These are phyloP conservation scores for Sepioteuthis lessoniana DNA, from an alignment of 2,888 invertebrate genomes.

Conservation along the genomic window DNA sequence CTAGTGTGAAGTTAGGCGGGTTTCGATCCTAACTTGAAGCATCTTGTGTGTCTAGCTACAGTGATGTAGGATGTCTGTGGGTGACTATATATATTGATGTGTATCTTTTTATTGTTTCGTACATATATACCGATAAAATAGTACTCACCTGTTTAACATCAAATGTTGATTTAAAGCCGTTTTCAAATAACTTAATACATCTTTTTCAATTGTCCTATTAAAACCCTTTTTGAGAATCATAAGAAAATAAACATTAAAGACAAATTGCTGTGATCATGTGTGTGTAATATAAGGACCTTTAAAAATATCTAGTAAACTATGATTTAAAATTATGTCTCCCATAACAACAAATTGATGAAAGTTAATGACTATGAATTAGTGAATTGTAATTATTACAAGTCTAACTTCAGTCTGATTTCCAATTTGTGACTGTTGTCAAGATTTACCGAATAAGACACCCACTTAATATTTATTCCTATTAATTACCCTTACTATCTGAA, in stretches of 20 bases:
- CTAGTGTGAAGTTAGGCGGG: no score
- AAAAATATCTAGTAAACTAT: not conserved
- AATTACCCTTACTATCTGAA: constrained; percentile 33
- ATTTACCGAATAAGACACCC: not conserved
- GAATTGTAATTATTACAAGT: not conserved
- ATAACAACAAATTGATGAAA: not conserved
- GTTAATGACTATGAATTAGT: not conserved
- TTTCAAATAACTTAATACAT: no score
- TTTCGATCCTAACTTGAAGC: no score
- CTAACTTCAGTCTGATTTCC: not conserved
- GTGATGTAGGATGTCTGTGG: no score
- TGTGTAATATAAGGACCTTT: no score
- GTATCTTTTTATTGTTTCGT: no score
- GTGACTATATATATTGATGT: no score
- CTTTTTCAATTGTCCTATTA: not conserved
- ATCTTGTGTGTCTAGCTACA: no score
- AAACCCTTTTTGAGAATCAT: not conserved
- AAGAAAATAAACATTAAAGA: not conserved
- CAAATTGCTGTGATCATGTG: not conserved
- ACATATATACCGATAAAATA: no score
- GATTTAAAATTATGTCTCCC: not conserved
- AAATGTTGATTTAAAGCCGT: no score
- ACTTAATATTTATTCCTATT: not conserved
- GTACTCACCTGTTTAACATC: no score
- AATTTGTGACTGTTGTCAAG: not conserved